Evolutionary conservation across 2,113 vertebrate species (phyloP), one percentile per base, ranked within the genome.

Genomic region (Paradoxurus hermaphroditus): DNA sequence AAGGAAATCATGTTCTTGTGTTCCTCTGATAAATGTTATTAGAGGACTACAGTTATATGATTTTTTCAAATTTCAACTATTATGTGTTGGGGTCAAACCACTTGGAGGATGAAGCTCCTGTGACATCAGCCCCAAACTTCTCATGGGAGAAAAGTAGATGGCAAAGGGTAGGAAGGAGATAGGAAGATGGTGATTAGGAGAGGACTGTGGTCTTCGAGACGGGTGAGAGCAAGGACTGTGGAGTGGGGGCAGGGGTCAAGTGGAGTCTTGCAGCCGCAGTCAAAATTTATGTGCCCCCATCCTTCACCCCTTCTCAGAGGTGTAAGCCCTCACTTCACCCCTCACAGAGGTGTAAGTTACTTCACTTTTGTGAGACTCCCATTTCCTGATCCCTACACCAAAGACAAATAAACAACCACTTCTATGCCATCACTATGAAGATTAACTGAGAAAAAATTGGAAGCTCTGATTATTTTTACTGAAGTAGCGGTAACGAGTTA

Each of bases 1-100:
- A 98, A 98, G 84, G 83, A 95, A 98, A 97, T 96, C 82, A 84
- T 97, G 94, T 96, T 96, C 93, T 94, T 97, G 49, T 44, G 97
- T n/a, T 23, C 85, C 89, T 90, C 90, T 97, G 90, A 97, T 97
- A 97, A 78, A 96, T 96, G 93, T 82, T 98, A 96, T 93, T 97
- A 92, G 19, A 97, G 96, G 94, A 92, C 96, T 93, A 34, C 62
- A 77, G 90, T 97, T 88, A 86, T 95, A 79, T 39, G 94, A 49
- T 75, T 94, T 93, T 93, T 65, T 83, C 81, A 92, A 63, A 91
- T 96, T 85, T 88, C 75, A 93, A 2, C 90, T 86, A 25, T 36
- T 81, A 49, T 75, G 14, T 85, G 59, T 79, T 84, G 5, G 41
- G 21, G n/a, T 56, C 0, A 27, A 77, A 77, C 31, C 41, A 4